Evolutionary conservation across 37 sponge, comb jelly and placozoan genomes (phyloP).

Genomic region (Tethya wilhelma): DNA sequence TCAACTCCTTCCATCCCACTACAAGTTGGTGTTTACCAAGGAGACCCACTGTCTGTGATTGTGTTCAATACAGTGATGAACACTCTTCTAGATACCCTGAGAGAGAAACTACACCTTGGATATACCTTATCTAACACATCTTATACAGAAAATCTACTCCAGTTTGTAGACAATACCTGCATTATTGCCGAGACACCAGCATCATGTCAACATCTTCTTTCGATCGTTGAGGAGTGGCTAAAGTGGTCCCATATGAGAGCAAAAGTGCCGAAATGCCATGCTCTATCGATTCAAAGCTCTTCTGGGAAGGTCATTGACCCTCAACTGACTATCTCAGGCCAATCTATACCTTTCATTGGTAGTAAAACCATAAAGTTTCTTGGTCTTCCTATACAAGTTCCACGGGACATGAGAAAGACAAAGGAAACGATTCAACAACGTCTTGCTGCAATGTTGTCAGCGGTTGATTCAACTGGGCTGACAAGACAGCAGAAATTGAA

Average conservation of each 20-base stretch:
- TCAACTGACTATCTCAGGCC: not conserved
- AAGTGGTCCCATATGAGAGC: not conserved
- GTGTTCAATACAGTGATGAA: constrained; percentile 11
- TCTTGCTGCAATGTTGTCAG: not conserved
- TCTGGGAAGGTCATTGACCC: not conserved
- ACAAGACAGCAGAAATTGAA: not conserved
- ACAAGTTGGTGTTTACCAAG: not conserved
- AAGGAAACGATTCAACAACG: not conserved
- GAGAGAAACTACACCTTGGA: no score
- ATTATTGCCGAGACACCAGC: not conserved
- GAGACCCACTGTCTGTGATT: not conserved
- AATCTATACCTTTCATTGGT: not conserved
- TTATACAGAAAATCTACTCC: not conserved
- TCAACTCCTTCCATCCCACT: not conserved
- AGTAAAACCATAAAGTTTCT: not conserved
- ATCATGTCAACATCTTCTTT: not conserved
- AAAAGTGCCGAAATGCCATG: not conserved
- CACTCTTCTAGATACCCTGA: constrained; percentile 8
- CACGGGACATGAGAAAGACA: not conserved
- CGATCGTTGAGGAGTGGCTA: not conserved
- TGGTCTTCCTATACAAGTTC: not conserved
- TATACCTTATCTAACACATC: not conserved
- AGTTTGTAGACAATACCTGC: not conserved
- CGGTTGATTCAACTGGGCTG: not conserved
- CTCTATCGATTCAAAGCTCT: not conserved